Evolutionary conservation across 2,113 vertebrate species (phyloP).

Genomic region (Balaeniceps rex): DNA sequence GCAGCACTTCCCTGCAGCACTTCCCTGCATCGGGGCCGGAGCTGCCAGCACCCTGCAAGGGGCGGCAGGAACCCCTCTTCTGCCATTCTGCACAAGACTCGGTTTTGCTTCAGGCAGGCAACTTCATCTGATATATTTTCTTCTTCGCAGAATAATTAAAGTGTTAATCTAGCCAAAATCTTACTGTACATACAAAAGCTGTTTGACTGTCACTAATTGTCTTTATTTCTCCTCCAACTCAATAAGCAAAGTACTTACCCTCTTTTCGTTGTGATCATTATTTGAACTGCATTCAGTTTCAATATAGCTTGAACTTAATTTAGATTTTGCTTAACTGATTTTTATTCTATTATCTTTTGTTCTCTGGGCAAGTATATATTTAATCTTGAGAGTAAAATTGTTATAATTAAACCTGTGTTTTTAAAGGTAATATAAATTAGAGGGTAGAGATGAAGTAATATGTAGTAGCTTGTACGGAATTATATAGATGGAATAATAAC

Average conservation of each 20-base stretch:
- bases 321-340: background rate
- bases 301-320: background rate
- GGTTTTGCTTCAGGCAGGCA: background rate
- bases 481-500: background rate
- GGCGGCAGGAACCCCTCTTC: background rate
- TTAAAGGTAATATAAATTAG: slow-evolving; percentile 31
- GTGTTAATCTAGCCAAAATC: background rate
- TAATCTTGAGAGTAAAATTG: slow-evolving; percentile 14
- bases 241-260: background rate
- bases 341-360: slow-evolving; percentile 40
- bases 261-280: background rate
- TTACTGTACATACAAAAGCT: background rate
- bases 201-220: background rate
- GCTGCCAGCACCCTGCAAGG: background rate
- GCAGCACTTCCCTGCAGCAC: too few relatives aligned
- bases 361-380: slow-evolving; percentile 6
- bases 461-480: background rate
- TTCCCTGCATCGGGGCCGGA: background rate
- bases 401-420: slow-evolving; percentile 28
- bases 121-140: background rate
- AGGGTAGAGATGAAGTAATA: background rate
- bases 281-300: background rate
- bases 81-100: background rate
- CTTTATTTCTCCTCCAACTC: background rate
- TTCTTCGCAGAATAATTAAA: background rate